Conservation (phyloP, 2,797 vertebrate species). For the Platalea minor region DNA sequence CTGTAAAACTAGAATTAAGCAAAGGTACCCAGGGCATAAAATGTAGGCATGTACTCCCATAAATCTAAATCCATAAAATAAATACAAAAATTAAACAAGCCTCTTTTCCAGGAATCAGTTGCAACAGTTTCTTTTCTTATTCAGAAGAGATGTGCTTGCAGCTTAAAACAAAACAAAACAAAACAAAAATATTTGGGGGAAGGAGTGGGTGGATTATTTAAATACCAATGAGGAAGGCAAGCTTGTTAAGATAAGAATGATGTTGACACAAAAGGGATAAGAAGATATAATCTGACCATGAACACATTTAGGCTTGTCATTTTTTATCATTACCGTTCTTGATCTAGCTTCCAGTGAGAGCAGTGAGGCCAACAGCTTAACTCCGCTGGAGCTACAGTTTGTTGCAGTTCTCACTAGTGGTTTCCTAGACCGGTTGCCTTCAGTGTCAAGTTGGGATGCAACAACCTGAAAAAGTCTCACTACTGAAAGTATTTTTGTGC, state of each 20-base stretch:
- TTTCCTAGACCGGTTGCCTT: not conserved
- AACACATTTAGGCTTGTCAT: not conserved
- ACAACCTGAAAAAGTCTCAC: not conserved
- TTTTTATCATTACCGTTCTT: not conserved
- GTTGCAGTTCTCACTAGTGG: not conserved
- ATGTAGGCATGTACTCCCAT: not conserved
- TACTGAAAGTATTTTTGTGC: not conserved
- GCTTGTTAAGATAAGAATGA: conserved; percentile 11
- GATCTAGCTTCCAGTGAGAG: not conserved
- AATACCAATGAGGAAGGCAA: not conserved
- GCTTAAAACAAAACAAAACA: not conserved
- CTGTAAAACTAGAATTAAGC: not conserved
- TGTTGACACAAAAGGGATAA: conserved; percentile 9
- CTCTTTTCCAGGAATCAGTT: not conserved
- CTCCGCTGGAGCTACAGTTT: not conserved
- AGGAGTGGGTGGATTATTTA: conserved; percentile 3
- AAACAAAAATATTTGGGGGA: not conserved
- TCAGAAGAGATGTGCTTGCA: not conserved
- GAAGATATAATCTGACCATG: not conserved
- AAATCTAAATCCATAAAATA: not conserved
- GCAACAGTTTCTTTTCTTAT: not conserved
- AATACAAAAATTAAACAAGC: not conserved
- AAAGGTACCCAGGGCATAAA: not conserved
- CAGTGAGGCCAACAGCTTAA: not conserved
- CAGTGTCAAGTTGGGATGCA: not conserved